phyloP scores from a whole-genome alignment of 2,113 vertebrate species.

The Hystrix cristata region DNA sequence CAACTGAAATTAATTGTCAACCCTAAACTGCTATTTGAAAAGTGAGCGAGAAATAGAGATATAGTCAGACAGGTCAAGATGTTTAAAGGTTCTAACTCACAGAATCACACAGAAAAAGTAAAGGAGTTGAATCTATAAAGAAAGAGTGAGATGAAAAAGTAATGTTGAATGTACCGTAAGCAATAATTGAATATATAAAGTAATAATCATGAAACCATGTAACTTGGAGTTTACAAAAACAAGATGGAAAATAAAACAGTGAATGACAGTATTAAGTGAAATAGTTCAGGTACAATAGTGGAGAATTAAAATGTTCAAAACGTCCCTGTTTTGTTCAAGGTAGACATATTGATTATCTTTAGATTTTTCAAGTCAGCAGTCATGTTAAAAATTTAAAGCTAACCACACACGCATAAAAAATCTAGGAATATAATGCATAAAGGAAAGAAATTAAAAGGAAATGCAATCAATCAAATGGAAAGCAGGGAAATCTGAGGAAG shows the following conservation, averaged over 20 bases:
- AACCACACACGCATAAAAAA: constrained; percentile 25
- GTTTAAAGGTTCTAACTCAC: background rate
- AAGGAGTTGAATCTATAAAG: background rate
- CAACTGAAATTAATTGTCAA: background rate
- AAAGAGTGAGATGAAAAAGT: background rate
- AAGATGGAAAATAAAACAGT: background rate
- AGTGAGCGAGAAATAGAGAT: background rate
- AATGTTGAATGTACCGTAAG: background rate
- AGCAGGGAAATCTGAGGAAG: background rate
- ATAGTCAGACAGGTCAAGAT: background rate
- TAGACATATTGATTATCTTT: constrained; percentile 62
- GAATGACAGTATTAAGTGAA: background rate
- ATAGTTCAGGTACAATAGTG: background rate
- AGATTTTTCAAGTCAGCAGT: constrained; percentile 60
- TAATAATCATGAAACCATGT: background rate
- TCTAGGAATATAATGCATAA: constrained; percentile 43
- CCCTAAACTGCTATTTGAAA: background rate
- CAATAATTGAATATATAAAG: background rate
- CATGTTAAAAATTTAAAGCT: constrained; percentile 57
- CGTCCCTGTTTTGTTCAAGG: constrained; percentile 27
- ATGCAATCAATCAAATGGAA: constrained; percentile 43
- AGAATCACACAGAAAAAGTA: background rate
- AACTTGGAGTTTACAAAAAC: background rate
- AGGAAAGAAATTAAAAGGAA: constrained; percentile 61
- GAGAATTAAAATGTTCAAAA: constrained; percentile 1